These are phyloP conservation scores for Galeopterus variegatus DNA, from an alignment of 2,113 vertebrate genomes.

Conservation along the genomic window DNA sequence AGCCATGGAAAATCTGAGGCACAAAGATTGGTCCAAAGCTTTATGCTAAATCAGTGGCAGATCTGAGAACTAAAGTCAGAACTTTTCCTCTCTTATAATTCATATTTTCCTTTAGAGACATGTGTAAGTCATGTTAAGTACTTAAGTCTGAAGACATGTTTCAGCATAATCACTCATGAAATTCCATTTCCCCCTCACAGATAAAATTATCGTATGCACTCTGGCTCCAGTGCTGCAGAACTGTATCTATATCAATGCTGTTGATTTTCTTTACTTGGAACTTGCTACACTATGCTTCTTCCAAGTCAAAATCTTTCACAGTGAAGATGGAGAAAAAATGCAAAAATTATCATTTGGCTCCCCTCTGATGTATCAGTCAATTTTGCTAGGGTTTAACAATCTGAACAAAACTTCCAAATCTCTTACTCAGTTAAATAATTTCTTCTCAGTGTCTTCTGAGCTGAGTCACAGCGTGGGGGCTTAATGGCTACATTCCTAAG, in stretches of 20 bases:
- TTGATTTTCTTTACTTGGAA: constrained; percentile 36
- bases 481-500: constrained; percentile 80
- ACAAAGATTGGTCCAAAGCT: neutral
- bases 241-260: neutral
- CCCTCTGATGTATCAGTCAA: neutral
- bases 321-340: constrained; percentile 17
- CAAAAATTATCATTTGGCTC: constrained; percentile 15
- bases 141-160: constrained; percentile 29
- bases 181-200: neutral
- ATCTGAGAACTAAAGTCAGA: neutral
- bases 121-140: constrained; percentile 10
- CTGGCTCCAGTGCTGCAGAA: neutral
- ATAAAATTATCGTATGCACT: neutral
- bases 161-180: neutral
- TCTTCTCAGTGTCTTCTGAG: constrained; percentile 55
- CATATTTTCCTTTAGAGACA: constrained; percentile 45
- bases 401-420: constrained; percentile 65
- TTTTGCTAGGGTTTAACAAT: constrained; percentile 58
- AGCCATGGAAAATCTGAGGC: constrained; percentile 62
- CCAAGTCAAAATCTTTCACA: neutral
- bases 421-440: constrained; percentile 27
- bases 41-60: constrained; percentile 27
- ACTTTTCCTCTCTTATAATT: constrained; percentile 31
- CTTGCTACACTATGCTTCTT: constrained; percentile 35
- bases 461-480: constrained; percentile 44